Base-by-base conservation (phyloP, 1,140 invertebrate species). In the Calephelis nemesis region DNA sequence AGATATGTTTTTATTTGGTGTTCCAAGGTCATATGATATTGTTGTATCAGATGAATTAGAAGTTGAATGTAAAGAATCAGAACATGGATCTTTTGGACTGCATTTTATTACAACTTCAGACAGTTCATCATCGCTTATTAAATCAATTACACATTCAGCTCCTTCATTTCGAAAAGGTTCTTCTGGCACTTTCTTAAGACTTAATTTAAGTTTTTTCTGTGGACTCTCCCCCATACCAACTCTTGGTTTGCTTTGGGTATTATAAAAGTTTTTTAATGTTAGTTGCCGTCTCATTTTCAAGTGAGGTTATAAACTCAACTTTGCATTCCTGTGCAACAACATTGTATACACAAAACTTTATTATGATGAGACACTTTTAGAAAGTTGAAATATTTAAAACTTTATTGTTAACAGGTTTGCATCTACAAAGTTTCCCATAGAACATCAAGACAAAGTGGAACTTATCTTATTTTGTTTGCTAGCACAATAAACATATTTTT, bases 91-190 rank as follows among this genome's bases (percentile, higher is more conserved):
- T 42, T 39, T 8, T 15, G 45, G 40, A 63, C 54, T 42, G 2
- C 7, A 52, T 42, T 47, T 15, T 62, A 48, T 30, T 65, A 65
- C 19, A 15, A 40, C 10, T 12, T 66, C 42, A 68, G 11, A 8
- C 64, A 75, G 71, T 70, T 85, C 83, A 68, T 79, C 74, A 60
- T 83, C 82, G 70, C 82, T 84, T 12, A 65, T 58, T 47, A 80
- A 73, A 70, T 78, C 67, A 62, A 83, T 77, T 11, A 76, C 67
- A 64, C 42, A 52, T 49, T 54, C 39, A 54, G 50, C 58, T 54
- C 49, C 47, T 12, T 65, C 48, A 58, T 47, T 72, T 79, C 76
- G 1, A 9, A 72, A 62, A 30, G 63, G 39, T 40, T 80, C 77
- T 19, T 30, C 64, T 11, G 73, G 71, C 45, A 65, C 71, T 15